A percentile compares a stretch with the other conserved stretches of the same genome.
These are phyloP conservation scores for Holotrichia oblita DNA, from an alignment of 1,140 invertebrate species.

Conservation along the genomic window DNA sequence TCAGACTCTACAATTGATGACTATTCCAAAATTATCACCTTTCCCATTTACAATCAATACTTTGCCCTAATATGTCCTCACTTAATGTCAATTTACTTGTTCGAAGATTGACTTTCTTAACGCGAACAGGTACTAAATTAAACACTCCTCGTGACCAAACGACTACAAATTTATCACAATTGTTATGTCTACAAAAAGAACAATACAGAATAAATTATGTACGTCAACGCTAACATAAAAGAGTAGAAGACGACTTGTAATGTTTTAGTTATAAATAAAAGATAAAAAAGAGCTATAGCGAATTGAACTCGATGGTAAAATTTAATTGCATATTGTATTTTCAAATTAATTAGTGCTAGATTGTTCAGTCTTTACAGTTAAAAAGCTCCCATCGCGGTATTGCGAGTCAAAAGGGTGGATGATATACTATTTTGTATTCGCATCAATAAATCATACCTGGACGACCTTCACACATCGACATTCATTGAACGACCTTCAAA, in stretches of 20 bases:
- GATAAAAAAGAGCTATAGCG: not conserved
- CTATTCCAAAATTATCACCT: too few species aligned
- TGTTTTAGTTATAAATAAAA: not conserved
- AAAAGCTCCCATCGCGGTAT: not conserved
- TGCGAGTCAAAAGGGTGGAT: not conserved
- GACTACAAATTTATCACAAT: too few species aligned
- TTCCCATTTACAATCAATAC: too few species aligned
- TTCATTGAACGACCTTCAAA: not conserved
- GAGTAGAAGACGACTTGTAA: not conserved
- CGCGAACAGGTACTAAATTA: too few species aligned
- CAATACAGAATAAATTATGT: too few species aligned
- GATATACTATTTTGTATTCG: not conserved
- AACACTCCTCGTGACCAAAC: too few species aligned
- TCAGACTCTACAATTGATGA: too few species aligned
- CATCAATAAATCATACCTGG: slow-evolving; percentile 3
- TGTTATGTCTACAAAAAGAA: too few species aligned
- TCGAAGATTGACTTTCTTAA: too few species aligned
- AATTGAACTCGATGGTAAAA: not conserved
- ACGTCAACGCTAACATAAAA: too few species aligned
- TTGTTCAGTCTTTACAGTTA: not conserved
- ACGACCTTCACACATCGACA: slow-evolving; percentile 1
- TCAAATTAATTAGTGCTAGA: not conserved
- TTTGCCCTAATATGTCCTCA: too few species aligned
- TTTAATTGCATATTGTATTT: slow-evolving; percentile 2
- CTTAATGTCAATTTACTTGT: too few species aligned